Conservation (phyloP, 92 coral and sea anemone genomes). For the Plumapathes pennacea region DNA sequence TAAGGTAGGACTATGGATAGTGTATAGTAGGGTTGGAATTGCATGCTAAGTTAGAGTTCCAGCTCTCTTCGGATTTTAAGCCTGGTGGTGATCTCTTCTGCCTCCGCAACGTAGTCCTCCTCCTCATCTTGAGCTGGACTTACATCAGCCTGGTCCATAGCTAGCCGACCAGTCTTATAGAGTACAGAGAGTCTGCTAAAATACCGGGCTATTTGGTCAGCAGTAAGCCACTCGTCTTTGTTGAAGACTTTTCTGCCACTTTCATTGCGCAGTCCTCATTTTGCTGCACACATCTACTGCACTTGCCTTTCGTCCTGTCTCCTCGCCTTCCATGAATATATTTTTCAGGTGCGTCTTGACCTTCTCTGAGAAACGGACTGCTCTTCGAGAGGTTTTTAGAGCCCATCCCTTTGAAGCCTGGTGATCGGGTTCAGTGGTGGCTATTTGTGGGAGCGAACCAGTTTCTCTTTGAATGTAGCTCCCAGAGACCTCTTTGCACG, state of each 20-base stretch:
- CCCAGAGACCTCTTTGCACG: no score
- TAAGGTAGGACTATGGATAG: no score
- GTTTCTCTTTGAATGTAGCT: no score
- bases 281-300: slow-evolving; percentile 26
- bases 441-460: slow-evolving; percentile 19
- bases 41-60: no score
- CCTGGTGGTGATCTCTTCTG: no score
- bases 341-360: slow-evolving; percentile 30
- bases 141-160: no score
- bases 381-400: slow-evolving; percentile 1
- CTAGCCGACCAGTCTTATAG: slow-evolving; percentile 16
- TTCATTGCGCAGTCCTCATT: slow-evolving; percentile 16
- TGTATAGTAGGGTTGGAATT: no score
- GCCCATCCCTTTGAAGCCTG: slow-evolving; percentile 37
- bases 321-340: slow-evolving; percentile 44
- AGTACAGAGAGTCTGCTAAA: slow-evolving; percentile 30
- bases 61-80: no score
- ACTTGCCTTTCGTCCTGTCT: slow-evolving; percentile 43
- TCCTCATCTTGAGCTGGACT: no score
- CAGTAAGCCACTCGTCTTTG: slow-evolving; percentile 44
- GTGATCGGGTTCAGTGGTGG: not conserved
- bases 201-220: slow-evolving; percentile 35
- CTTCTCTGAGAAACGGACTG: slow-evolving; percentile 19
- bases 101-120: no score
- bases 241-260: slow-evolving; percentile 17